phyloP scores from a whole-genome alignment of 2,888 invertebrate genomes.

The Athetis lepigone region DNA sequence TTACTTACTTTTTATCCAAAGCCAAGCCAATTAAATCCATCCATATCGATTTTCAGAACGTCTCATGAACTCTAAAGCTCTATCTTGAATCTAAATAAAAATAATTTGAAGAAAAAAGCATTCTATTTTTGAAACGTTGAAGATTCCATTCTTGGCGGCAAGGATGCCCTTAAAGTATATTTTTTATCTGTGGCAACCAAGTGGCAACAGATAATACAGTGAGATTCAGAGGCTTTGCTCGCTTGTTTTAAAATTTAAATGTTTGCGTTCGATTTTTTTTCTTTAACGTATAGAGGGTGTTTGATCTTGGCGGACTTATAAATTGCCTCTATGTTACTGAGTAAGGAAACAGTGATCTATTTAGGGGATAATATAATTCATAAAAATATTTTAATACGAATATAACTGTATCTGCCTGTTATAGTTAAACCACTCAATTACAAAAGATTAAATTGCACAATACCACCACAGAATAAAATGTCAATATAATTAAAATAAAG shows the following conservation, averaged over 20 bases:
- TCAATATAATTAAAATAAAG: no score
- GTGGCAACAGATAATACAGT: constrained; percentile 46
- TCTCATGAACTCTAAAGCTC: constrained; percentile 19
- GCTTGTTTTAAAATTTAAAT: constrained; percentile 56
- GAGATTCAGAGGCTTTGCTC: constrained; percentile 36
- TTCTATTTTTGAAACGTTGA: constrained; percentile 51
- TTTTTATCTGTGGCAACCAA: constrained; percentile 53
- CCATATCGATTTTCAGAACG: constrained; percentile 20
- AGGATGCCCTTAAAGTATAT: constrained; percentile 35
- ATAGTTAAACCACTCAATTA: no score
- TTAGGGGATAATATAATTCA: no score
- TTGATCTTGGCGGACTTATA: neutral
- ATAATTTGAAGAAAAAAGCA: constrained; percentile 26
- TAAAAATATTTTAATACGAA: no score
- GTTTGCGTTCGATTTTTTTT: constrained; percentile 5
- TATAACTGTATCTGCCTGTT: no score
- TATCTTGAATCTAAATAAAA: constrained; percentile 33
- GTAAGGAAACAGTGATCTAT: no score
- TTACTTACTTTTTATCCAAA: constrained; percentile 23
- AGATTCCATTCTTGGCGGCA: constrained; percentile 56
- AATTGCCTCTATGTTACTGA: no score
- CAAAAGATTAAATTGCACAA: no score
- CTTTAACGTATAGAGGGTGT: neutral
- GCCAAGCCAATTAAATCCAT: constrained; percentile 29
- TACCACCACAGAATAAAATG: no score